Percentiles rank a stretch among this genome's conserved stretches.
Evolutionary conservation across 2,888 invertebrate species (phyloP).

Genomic region (Apodemia zela): DNA sequence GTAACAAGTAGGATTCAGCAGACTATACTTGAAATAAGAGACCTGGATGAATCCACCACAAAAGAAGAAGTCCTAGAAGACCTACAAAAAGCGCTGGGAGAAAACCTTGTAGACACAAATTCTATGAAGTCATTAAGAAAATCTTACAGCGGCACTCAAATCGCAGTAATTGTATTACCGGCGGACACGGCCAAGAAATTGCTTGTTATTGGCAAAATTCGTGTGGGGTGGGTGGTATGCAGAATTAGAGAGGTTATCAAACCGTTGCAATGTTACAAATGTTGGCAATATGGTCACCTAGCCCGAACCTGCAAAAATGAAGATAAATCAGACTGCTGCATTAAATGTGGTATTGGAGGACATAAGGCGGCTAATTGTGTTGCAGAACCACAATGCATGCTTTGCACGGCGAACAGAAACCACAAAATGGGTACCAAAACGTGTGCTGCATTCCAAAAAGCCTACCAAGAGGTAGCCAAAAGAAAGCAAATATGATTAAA

Average conservation of each 20-base stretch:
- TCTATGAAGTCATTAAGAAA: not conserved
- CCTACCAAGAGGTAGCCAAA: no score
- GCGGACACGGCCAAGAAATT: not conserved
- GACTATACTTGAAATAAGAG: not conserved
- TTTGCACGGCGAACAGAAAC: not conserved
- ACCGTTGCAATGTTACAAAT: not conserved
- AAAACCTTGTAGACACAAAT: not conserved
- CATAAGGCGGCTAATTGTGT: not conserved
- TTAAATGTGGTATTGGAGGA: not conserved
- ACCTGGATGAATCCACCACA: not conserved
- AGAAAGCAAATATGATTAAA: not conserved
- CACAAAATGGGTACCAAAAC: not conserved
- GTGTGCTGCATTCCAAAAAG: no score
- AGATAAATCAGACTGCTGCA: not conserved
- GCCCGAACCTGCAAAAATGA: not conserved
- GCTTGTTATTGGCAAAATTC: not conserved
- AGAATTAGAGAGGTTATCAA: not conserved
- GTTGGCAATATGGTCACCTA: not conserved
- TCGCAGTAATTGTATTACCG: not conserved
- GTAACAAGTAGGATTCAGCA: not conserved
- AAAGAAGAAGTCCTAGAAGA: not conserved
- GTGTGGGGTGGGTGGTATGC: not conserved
- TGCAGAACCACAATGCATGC: not conserved
- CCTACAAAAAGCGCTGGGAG: not conserved
- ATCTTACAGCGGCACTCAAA: not conserved